These are phyloP conservation scores for Cephus pulcher DNA, from an alignment of 2,888 invertebrate genomes.

Conservation along the genomic window DNA sequence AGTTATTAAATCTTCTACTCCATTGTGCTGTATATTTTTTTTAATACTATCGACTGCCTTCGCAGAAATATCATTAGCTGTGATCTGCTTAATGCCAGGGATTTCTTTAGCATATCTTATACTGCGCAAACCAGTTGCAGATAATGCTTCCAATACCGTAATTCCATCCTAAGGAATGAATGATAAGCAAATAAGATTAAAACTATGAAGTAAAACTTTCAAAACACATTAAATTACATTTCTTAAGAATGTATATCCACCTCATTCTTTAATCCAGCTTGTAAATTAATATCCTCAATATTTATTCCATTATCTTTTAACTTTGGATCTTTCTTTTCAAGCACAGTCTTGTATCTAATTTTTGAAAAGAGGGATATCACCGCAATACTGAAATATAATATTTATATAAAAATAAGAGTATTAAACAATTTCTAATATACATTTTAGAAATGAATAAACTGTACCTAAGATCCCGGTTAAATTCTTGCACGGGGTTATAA, in stretches of 20 bases:
- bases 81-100: conserved; percentile 79
- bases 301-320: conserved; percentile 4
- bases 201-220: neutral
- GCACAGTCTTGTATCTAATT: conserved; percentile 13
- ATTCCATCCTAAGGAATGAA: conserved; percentile 68
- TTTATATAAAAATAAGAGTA: conserved; percentile 2
- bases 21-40: conserved; percentile 81
- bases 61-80: conserved; percentile 92
- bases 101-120: conserved; percentile 97
- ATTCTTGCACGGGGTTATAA: conserved; percentile 98
- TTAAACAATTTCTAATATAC: neutral
- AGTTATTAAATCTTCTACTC: conserved; percentile 79
- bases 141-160: conserved; percentile 89
- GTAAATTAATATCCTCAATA: neutral
- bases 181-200: neutral
- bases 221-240: neutral
- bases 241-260: neutral
- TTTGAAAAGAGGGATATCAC: conserved; percentile 30
- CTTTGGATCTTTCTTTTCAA: neutral
- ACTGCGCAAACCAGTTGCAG: conserved; percentile 95
- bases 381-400: conserved; percentile 70
- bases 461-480: conserved; percentile 92
- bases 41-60: conserved; percentile 89
- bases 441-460: neutral
- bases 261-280: neutral